phyloP scores from a whole-genome alignment of 2,888 invertebrate genomes.

The Abrostola triplasia region DNA sequence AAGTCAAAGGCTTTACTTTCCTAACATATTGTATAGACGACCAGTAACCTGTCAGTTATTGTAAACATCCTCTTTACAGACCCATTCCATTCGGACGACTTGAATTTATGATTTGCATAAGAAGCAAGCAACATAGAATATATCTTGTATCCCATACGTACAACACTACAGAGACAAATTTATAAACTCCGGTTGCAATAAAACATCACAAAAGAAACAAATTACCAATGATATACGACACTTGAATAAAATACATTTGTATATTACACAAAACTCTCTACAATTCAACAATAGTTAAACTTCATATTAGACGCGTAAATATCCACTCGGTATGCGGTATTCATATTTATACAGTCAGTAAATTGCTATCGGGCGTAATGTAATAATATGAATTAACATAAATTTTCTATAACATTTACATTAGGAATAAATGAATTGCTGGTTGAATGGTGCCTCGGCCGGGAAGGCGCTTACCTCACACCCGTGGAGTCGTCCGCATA shows the following conservation, averaged over 20 bases:
- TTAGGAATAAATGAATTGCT: slow-evolving; percentile 82
- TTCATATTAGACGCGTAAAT: slow-evolving; percentile 66
- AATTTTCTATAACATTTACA: slow-evolving; percentile 86
- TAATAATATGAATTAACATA: slow-evolving; percentile 86
- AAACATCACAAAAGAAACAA: slow-evolving; percentile 55
- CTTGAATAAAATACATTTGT: slow-evolving; percentile 51
- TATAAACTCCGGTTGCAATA: slow-evolving; percentile 55
- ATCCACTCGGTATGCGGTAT: slow-evolving; percentile 71
- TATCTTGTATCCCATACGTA: slow-evolving; percentile 28
- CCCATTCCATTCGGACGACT: slow-evolving; percentile 15
- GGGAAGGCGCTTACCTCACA: slow-evolving; percentile 45
- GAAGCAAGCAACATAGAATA: slow-evolving; percentile 34
- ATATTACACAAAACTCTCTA: slow-evolving; percentile 61
- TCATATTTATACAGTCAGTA: slow-evolving; percentile 80
- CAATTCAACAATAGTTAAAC: slow-evolving; percentile 62
- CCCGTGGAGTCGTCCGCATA: slow-evolving; percentile 32
- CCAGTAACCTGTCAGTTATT: slow-evolving; percentile 1
- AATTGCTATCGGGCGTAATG: slow-evolving; percentile 82
- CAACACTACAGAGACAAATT: slow-evolving; percentile 42
- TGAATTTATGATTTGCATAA: slow-evolving; percentile 42
- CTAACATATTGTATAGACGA: not conserved
- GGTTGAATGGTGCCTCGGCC: slow-evolving; percentile 62
- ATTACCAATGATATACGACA: slow-evolving; percentile 53
- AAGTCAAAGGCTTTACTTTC: not conserved
- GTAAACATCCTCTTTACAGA: slow-evolving; percentile 15